Evolutionary conservation across 2,113 vertebrate species (phyloP).

Genomic region (Elaphurus davidianus): DNA sequence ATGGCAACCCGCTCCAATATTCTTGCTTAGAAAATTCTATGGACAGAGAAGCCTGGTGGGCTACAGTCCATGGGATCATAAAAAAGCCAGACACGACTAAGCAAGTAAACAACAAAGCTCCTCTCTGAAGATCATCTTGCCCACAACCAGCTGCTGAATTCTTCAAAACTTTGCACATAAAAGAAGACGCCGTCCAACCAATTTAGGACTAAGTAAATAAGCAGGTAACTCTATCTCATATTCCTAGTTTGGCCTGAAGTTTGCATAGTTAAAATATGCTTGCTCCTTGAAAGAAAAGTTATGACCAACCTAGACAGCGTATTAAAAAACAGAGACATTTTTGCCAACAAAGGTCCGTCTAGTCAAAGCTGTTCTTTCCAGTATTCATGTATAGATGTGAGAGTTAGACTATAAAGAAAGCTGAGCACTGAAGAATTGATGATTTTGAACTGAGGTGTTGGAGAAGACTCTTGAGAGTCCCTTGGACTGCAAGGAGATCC

Average conservation of each 20-base stretch:
- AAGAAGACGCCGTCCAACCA: neutral
- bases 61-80: neutral
- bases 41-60: neutral
- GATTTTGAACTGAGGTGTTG: neutral
- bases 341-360: neutral
- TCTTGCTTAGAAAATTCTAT: neutral
- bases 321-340: neutral
- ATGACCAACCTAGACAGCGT: neutral
- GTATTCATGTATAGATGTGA: neutral
- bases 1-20: neutral
- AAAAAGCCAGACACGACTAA: accelerated
- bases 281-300: neutral
- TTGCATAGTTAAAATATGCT: neutral
- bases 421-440: neutral
- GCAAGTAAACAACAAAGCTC: neutral
- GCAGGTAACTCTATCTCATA: neutral
- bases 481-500: neutral
- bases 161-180: neutral
- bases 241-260: neutral
- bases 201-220: neutral
- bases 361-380: neutral
- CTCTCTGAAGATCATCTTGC: neutral
- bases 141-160: neutral
- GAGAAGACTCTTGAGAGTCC: neutral
- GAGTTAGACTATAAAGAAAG: neutral